Conservation (phyloP, 2,113 vertebrate species). For the Cynocephalus volans region DNA sequence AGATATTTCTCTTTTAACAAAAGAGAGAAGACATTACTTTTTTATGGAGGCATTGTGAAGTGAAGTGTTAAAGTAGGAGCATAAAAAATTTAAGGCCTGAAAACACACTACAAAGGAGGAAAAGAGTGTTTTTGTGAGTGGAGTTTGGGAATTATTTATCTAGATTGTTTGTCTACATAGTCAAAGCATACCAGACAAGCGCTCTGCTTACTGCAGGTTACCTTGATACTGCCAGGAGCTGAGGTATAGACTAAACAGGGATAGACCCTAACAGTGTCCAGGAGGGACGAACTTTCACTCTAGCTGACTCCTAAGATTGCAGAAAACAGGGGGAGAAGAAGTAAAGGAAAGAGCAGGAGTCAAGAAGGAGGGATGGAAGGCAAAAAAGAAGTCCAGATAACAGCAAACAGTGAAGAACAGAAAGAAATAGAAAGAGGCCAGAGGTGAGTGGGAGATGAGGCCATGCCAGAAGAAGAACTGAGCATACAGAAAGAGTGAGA, state of each 20-base stretch:
- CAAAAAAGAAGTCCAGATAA: not conserved
- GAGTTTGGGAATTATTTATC: constrained; percentile 53
- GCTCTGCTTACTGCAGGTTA: not conserved
- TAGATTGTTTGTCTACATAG: constrained; percentile 57
- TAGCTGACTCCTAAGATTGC: not conserved
- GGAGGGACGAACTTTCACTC: accelerated
- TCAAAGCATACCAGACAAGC: constrained; percentile 55
- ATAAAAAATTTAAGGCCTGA: constrained; percentile 76
- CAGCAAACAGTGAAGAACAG: not conserved
- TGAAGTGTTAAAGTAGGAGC: constrained; percentile 73
- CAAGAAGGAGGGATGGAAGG: not conserved
- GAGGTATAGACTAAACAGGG: not conserved
- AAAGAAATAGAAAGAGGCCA: not conserved
- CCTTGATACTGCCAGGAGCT: not conserved
- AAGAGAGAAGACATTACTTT: constrained; percentile 63
- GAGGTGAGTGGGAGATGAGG: not conserved
- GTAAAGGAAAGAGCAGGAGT: not conserved
- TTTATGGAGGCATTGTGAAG: constrained; percentile 71
- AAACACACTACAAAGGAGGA: constrained; percentile 67
- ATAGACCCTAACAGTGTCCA: not conserved
- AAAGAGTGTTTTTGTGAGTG: not conserved
- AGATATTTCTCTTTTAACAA: constrained; percentile 63
- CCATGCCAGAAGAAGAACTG: not conserved
- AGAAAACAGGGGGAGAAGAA: not conserved
- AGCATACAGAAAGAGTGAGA: not conserved